Base-by-base conservation (phyloP, 1,140 invertebrate species). In the Pogonomyrmex barbatus region DNA sequence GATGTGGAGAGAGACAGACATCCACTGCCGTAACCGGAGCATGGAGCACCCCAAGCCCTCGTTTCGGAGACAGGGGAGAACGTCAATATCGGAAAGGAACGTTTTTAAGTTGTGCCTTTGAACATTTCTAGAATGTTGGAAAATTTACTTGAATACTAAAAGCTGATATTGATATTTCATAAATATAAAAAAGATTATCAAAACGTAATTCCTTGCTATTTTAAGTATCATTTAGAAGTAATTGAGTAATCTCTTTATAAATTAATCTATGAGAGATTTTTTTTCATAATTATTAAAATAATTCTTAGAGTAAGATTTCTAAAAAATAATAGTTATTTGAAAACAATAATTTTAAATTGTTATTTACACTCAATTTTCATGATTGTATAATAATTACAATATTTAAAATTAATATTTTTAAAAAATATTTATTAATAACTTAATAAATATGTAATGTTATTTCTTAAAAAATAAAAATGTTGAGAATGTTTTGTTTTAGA, bases 1-100 rank as follows among this genome's bases (percentile, higher is more conserved):
- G 56, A 91, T 84, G 86, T 87, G 63, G 86, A 88, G 63, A 62
- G 76, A 87, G 86, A 58, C 70, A 81, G 85, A 50, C 68, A 82
- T 42, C 85, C 68, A 73, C 71, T 62, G 76, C 24, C 88, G 76
- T 62, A 82, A 71, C 68, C 79, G 79, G 77, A 88, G 68, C 75
- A 39, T 60, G 60, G 33, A 52, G 52, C 62, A 65, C 77, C 77
- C 65, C 36, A 50, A 75, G 8, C 33, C n/a, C 5, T 17, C 45
- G 17, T 50, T 47, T 83, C 42, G 68, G 30, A n/a, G 42, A 58
- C 10, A 47, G 52, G 17, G 12, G 36, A 24, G 17, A 62, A 8
- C 24, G 42, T 58, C 45, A 2, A 58, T 50, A 60, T 60, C 12
- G 17, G 2, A 47, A 75, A 39, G 4, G 3, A 71, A 33, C 17